These are phyloP conservation scores for Ceratina australensis DNA, from an alignment of 1,140 invertebrate species.

Conservation along the genomic window DNA sequence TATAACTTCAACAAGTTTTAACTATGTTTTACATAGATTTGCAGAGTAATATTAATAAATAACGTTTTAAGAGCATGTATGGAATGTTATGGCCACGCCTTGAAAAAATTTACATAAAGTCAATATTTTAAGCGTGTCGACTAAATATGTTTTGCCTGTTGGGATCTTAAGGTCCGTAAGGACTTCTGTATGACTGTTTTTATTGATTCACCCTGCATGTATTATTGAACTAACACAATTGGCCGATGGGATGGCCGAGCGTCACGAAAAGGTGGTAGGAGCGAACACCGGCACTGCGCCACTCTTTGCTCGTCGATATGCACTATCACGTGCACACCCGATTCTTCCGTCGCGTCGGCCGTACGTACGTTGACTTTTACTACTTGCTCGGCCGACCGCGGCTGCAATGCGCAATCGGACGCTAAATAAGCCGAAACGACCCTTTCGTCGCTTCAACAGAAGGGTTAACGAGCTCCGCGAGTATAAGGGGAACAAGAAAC, in stretches of 20 bases:
- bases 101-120: no score
- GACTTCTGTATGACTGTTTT: no score
- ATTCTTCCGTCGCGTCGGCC: conserved; percentile 13
- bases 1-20: no score
- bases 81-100: no score
- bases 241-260: conserved; percentile 17
- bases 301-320: conserved; percentile 39
- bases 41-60: no score
- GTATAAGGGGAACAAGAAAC: neutral
- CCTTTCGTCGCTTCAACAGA: neutral
- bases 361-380: conserved; percentile 55
- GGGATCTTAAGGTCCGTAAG: no score
- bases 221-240: conserved; percentile 19
- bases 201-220: no score
- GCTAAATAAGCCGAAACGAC: neutral
- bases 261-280: conserved; percentile 51
- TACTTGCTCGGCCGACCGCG: conserved; percentile 7
- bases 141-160: no score
- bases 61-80: no score
- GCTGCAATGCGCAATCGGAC: conserved; percentile 44
- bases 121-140: no score
- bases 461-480: conserved; percentile 4
- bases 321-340: conserved; percentile 40
- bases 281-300: conserved; percentile 64
- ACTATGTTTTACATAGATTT: no score